These are phyloP conservation scores for Thymallus thymallus DNA, from an alignment of 2,113 vertebrate species.

Conservation along the genomic window DNA sequence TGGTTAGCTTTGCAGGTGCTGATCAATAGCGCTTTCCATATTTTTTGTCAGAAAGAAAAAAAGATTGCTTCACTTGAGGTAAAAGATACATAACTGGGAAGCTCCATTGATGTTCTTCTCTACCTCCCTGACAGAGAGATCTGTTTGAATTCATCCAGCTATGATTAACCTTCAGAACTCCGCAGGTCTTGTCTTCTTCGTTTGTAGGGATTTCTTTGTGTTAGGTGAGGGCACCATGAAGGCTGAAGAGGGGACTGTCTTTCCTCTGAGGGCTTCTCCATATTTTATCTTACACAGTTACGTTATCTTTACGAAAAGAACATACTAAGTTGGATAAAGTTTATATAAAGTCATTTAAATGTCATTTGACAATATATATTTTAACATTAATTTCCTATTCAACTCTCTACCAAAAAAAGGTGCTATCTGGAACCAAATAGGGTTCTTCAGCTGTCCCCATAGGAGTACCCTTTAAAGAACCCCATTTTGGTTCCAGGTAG, in stretches of 20 bases:
- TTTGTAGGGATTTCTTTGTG: constrained; percentile 28
- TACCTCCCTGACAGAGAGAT: constrained; percentile 35
- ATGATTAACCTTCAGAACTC: constrained; percentile 45
- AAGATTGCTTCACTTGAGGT: no score
- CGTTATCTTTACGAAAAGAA: constrained; percentile 12
- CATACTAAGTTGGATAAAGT: constrained; percentile 22
- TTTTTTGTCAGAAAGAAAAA: constrained; percentile 54
- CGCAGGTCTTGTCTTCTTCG: constrained; percentile 25
- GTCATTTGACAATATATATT: constrained; percentile 34
- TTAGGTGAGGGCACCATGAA: constrained; percentile 45
- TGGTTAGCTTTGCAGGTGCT: constrained; percentile 64
- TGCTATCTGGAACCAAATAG: no score
- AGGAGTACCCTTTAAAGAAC: no score
- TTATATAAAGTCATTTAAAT: constrained; percentile 43
- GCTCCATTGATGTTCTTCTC: constrained; percentile 40
- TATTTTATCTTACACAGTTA: constrained; percentile 33
- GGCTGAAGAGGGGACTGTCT: constrained; percentile 44
- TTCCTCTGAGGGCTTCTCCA: constrained; percentile 30
- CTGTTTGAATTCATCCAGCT: constrained; percentile 57
- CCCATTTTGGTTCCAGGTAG: no score
- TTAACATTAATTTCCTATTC: neutral
- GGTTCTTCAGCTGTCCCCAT: no score
- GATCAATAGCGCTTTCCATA: constrained; percentile 76
- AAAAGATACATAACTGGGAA: neutral
- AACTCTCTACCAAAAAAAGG: no score